A percentile compares a stretch with the other conserved stretches of the same genome.
Evolutionary conservation across 2,797 vertebrate genomes (phyloP).

Genomic region (Sphenopsis melanotis): DNA sequence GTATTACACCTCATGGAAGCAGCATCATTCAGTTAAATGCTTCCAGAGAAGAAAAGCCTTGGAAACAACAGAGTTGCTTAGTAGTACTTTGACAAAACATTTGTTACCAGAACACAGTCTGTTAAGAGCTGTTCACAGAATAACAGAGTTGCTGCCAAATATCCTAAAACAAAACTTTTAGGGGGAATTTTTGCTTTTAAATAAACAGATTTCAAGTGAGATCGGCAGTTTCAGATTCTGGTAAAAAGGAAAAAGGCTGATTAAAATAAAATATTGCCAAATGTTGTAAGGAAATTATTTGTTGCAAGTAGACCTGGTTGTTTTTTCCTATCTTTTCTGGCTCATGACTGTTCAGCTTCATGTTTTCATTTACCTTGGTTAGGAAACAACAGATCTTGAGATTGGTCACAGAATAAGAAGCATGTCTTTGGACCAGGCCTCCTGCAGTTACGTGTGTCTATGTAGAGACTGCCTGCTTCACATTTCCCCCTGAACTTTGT

Average conservation of each 20-base stretch:
- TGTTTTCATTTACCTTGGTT: conserved; percentile 6
- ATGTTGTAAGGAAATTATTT: background rate
- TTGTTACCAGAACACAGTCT: background rate
- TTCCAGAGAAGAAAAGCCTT: background rate
- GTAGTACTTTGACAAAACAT: background rate
- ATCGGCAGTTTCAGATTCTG: background rate
- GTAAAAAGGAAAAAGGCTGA: background rate
- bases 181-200: background rate
- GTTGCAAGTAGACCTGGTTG: background rate
- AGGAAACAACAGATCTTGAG: background rate
- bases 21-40: background rate
- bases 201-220: background rate
- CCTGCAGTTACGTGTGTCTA: background rate
- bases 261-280: background rate
- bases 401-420: background rate
- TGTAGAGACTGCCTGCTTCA: background rate
- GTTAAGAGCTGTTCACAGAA: background rate
- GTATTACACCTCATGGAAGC: background rate
- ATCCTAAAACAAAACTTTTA: background rate
- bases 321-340: background rate
- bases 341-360: background rate
- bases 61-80: background rate
- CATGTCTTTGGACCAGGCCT: background rate
- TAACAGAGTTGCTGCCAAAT: background rate
- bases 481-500: background rate